Evolutionary conservation across 2,797 vertebrate species (phyloP).

Genomic region (Schizopygopsis pylzovi): DNA sequence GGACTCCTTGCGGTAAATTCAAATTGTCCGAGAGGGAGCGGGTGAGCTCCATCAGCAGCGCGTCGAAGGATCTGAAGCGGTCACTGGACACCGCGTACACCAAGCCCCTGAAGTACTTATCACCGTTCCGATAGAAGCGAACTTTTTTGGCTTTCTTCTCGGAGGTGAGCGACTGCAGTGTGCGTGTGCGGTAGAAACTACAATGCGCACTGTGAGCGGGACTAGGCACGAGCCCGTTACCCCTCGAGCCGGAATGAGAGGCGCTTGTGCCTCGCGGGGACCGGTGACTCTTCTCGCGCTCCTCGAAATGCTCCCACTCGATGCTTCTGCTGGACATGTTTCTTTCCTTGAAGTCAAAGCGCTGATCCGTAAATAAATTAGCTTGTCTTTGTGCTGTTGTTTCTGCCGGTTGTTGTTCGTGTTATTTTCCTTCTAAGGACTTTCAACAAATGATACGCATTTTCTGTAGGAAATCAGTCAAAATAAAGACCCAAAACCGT

Average conservation of each 20-base stretch:
- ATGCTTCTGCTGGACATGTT: slow-evolving; percentile 85
- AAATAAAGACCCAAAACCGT: not conserved
- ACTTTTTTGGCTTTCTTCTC: slow-evolving; percentile 95
- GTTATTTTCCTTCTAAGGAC: not conserved
- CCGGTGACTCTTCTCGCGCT: slow-evolving; percentile 86
- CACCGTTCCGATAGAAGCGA: slow-evolving; percentile 96
- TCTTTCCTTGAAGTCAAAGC: not conserved
- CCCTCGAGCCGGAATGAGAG: slow-evolving; percentile 81
- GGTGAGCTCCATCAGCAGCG: slow-evolving; percentile 93
- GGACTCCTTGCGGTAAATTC: slow-evolving; percentile 94
- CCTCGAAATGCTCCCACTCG: slow-evolving; percentile 96
- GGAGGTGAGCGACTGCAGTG: slow-evolving; percentile 93
- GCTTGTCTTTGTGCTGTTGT: not conserved
- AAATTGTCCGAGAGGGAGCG: slow-evolving; percentile 94
- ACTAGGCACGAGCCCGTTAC: slow-evolving; percentile 89
- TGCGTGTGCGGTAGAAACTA: slow-evolving; percentile 96
- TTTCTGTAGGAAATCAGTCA: not conserved
- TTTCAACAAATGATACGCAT: not conserved
- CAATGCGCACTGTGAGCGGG: slow-evolving; percentile 98
- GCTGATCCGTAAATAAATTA: not conserved
- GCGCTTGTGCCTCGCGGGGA: slow-evolving; percentile 74
- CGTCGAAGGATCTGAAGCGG: slow-evolving; percentile 94
- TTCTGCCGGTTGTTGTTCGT: not conserved
- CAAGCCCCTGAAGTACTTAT: slow-evolving; percentile 96
- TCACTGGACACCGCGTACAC: slow-evolving; percentile 93